Evolutionary conservation across 64 coral and sea anemone species (phyloP), one percentile per base, ranked within the genome.

Genomic region (Pocillopora damicornis): DNA sequence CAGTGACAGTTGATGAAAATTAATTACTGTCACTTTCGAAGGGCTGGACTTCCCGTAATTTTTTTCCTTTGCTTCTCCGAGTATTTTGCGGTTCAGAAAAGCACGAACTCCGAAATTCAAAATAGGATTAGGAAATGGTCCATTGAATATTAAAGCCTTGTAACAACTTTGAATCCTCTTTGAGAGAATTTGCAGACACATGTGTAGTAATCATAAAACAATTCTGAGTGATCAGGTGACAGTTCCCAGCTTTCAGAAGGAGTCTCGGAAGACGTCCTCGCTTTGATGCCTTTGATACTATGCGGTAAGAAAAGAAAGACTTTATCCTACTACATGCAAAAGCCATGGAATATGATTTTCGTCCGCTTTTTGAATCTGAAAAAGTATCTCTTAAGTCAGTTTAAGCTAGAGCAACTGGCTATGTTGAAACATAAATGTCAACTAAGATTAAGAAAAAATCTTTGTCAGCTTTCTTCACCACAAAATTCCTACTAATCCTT

Each of bases 401-500:
- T 51, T 51, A 51, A 51, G 42, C 42, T 51, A 51, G 7, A 51
- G 42, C 7, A 51, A 51, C 7, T 73, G 69, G 10, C 69, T 22
- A 26, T 22, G 57, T 65, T 37, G 38, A 37, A 10, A 38, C 18
- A n/a, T 34, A 37, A 71, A 71, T 84, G 81, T 84, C 81, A 84
- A 72, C 65, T 67, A 84, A 58, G 65, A 84, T 84, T 67, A 83
- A 18, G 34, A 42, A 15, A 38, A 84, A 11, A 71, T 71, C 67
- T 36, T 12, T 63, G n/a, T 23, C 7, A 11, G 37, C 18, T 15
- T 56, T 77, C 37, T 20, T 15, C 63, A 71, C 1, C 20, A 22
- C 61, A 58, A 72, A 65, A 84, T 84, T 84, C 81, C 51, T 25
- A 11, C 81, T 84, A 72, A 84, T 84, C 81, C 81, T 84, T 84